Base-by-base conservation (phyloP, 2,797 vertebrate genomes). In the Brachymystax lenok region DNA sequence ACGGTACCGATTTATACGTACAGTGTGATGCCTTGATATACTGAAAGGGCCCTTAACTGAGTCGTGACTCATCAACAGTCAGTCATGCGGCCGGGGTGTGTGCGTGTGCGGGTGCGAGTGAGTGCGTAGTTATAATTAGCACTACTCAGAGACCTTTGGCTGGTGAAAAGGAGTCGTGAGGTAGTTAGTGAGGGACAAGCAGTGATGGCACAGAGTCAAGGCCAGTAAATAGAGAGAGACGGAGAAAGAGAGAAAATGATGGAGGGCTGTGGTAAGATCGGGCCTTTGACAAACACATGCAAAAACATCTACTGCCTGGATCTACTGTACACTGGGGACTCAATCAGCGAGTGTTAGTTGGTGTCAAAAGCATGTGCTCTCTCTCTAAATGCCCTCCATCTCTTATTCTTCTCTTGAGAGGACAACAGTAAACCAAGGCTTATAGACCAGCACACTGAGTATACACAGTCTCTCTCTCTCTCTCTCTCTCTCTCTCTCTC, bases 361-460 rank as follows among this genome's bases (percentile, higher is more conserved):
- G 51, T 63, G 51, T 68, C 46, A 68, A 69, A 71, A 46, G 61
- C 69, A 59, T 35, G 56, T 61, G n/a, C 24, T 71, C 54, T 30
- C 35, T 70, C 30, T 35, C 40, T 21, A 24, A 30, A 17, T 24
- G 21, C 24, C 5, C 63, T 67, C 63, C 5, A 2, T 50, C 59
- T 24, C 73, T 74, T 16, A 6, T n/a, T 66, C 3, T 74, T 17
- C 56, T 64, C 35, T 46, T 14, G 28, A 24, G 27, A 69, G 33
- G 19, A 5, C 68, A 40, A n/a, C 35, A 69, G 68, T 46, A 46
- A 10, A 40, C 13, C 68, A 40, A 69, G n/a, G 21, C 63, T 28
- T 27, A 28, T 14, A 24, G 24, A 13, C 27, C 61, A 16, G 13
- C 13, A 3, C 3, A 66, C 28, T 17, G 30, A 69, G 5, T 6